phyloP scores from a whole-genome alignment of 1,140 invertebrate species.

The Hyposmocoma kahamanoa region DNA sequence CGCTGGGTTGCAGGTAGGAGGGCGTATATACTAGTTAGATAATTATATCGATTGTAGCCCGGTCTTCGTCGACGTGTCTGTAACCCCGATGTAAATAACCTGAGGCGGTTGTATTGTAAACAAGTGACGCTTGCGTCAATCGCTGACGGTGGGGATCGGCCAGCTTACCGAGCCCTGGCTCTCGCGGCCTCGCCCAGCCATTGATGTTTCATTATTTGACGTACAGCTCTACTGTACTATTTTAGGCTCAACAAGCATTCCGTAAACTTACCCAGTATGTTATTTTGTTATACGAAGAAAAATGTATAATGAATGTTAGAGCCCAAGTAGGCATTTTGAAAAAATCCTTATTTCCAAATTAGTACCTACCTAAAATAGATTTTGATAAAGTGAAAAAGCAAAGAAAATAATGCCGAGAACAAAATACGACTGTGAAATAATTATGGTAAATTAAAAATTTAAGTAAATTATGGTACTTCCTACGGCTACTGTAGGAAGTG shows the following conservation, averaged over 20 bases:
- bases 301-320: too few species aligned
- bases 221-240: conserved; percentile 26
- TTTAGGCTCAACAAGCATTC: conserved; percentile 27
- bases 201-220: conserved; percentile 41
- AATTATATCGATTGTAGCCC: conserved; percentile 60
- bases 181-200: conserved; percentile 37
- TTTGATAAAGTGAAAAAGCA: too few species aligned
- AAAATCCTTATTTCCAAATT: too few species aligned
- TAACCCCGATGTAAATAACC: conserved; percentile 72
- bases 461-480: neutral
- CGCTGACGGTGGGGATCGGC: conserved; percentile 30
- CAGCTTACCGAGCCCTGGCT: too few species aligned
- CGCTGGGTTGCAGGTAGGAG: neutral
- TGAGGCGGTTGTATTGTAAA: conserved; percentile 62
- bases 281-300: too few species aligned
- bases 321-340: too few species aligned
- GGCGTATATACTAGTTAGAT: conserved; percentile 39
- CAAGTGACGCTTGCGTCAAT: conserved; percentile 65
- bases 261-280: too few species aligned
- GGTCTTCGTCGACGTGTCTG: conserved; percentile 65
- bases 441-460: too few species aligned
- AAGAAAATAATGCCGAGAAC: neutral
- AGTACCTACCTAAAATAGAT: too few species aligned
- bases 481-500: neutral
- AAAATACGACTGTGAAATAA: neutral